These are phyloP conservation scores for Cephus spinipes DNA, from an alignment of 2,888 invertebrate species.

Conservation along the genomic window DNA sequence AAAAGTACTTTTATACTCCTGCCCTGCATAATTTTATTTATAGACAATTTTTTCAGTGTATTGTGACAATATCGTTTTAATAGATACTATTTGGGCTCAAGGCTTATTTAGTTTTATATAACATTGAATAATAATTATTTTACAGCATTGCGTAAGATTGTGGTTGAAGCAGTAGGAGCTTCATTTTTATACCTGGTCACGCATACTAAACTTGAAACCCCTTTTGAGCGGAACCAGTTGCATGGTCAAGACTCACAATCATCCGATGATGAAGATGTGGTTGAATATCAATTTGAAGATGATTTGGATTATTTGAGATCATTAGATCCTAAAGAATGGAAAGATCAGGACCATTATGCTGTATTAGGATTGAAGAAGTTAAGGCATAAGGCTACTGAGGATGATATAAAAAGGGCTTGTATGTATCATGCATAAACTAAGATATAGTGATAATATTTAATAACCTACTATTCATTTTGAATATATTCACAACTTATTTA, in stretches of 20 bases:
- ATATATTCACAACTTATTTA: neutral
- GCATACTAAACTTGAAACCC: slow-evolving; percentile 58
- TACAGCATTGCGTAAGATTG: slow-evolving; percentile 40
- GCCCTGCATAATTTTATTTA: neutral
- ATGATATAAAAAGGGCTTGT: slow-evolving; percentile 95
- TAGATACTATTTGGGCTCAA: neutral
- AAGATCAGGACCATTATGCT: slow-evolving; percentile 97
- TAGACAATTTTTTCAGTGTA: neutral
- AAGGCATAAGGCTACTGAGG: slow-evolving; percentile 88
- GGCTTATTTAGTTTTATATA: neutral
- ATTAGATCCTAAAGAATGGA: slow-evolving; percentile 96
- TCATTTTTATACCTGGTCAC: slow-evolving; percentile 57
- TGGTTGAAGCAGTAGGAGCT: slow-evolving; percentile 50
- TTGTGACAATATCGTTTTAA: neutral
- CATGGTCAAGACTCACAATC: slow-evolving; percentile 41
- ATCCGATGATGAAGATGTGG: slow-evolving; percentile 51
- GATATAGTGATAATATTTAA: neutral
- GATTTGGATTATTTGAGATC: slow-evolving; percentile 87
- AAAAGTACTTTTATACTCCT: neutral
- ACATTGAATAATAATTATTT: slow-evolving; percentile 3
- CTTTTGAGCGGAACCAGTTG: slow-evolving; percentile 50
- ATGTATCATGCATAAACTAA: slow-evolving; percentile 63
- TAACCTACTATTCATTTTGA: neutral
- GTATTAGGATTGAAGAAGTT: slow-evolving; percentile 90
- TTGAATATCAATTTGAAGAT: slow-evolving; percentile 73